Conservation (phyloP, 1,140 invertebrate genomes). For the Dermatophagoides farinae region DNA sequence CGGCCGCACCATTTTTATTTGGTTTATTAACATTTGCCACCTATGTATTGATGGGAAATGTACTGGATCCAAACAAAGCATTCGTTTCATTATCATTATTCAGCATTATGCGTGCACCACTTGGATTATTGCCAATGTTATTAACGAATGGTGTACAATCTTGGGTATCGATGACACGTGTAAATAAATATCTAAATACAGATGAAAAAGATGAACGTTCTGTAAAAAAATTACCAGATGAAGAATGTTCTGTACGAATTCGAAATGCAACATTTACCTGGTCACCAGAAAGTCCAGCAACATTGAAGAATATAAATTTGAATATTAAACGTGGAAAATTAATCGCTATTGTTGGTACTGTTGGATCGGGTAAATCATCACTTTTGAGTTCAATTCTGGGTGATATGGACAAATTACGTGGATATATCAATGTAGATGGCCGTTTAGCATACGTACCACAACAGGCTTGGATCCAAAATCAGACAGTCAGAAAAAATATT, state of each 20-base stretch:
- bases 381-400: slow-evolving; percentile 36
- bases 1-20: slow-evolving; percentile 10
- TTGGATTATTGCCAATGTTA: slow-evolving; percentile 31
- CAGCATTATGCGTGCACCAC: slow-evolving; percentile 32
- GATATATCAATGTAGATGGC: slow-evolving; percentile 29
- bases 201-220: slow-evolving; percentile 21
- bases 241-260: slow-evolving; percentile 23
- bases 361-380: slow-evolving; percentile 39
- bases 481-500: slow-evolving; percentile 44
- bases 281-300: slow-evolving; percentile 22
- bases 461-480: slow-evolving; percentile 42
- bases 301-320: slow-evolving; percentile 28
- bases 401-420: slow-evolving; percentile 31
- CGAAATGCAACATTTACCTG: slow-evolving; percentile 31
- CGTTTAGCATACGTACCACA: slow-evolving; percentile 42
- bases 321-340: slow-evolving; percentile 22
- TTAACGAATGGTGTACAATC: slow-evolving; percentile 23
- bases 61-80: slow-evolving; percentile 30
- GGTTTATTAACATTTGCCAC: slow-evolving; percentile 20
- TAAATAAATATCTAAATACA: slow-evolving; percentile 19
- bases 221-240: slow-evolving; percentile 14
- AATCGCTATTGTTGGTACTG: slow-evolving; percentile 36
- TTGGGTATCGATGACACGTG: slow-evolving; percentile 18
- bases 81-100: slow-evolving; percentile 35
- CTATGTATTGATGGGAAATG: slow-evolving; percentile 25